Base-by-base conservation (phyloP, 2,888 invertebrate genomes). In the Sinodicranocentrus sp. region DNA sequence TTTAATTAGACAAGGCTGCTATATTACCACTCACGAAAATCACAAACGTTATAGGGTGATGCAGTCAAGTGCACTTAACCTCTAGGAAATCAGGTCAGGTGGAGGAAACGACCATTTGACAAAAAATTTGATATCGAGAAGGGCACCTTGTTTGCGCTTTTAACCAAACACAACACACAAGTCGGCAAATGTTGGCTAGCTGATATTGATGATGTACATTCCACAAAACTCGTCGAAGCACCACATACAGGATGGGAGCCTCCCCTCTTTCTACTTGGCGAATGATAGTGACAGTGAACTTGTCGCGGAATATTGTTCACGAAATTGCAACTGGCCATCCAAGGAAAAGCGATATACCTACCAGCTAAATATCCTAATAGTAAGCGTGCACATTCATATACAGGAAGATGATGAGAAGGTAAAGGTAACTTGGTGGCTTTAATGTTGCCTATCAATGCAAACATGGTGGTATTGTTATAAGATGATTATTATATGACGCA, bases 281-380 rank as follows among this genome's bases (percentile, higher is more conserved):
- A 80, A 80, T 80, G 79, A 80, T 80, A 80, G 79, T 80, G 79
- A 65, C 79, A 80, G 79, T 80, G 79, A 80, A 80, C 79, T 80
- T 80, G 48, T 70, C 79, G 71, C 61, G 61, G 52, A 61, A 52
- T 78, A 68, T 26, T 59, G 33, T 70, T 13, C 23, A 26, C 54
- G n/a, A 6, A 48, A 15, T 15, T 33, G 33, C 33, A 78, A 78
- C 59, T 78, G 57, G 77, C 68, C 68, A 68, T 61, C 78, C 78
- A 78, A 59, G 78, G 63, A 78, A 78, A 71, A 70, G 26, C 21
- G 13, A 44, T 63, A 70, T 67, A 23, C 70, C 52, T 70, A 57
- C 23, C n/a, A 23, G 57, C 21, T 39, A 57, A 13, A 57, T 44
- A 21, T 67, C 10, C 28, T 26, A 68, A 26, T 52, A 43, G 3